Evolutionary conservation across 2,113 vertebrate species (phyloP), one percentile per base, ranked within the genome.

Genomic region (Aplodontia rufa): DNA sequence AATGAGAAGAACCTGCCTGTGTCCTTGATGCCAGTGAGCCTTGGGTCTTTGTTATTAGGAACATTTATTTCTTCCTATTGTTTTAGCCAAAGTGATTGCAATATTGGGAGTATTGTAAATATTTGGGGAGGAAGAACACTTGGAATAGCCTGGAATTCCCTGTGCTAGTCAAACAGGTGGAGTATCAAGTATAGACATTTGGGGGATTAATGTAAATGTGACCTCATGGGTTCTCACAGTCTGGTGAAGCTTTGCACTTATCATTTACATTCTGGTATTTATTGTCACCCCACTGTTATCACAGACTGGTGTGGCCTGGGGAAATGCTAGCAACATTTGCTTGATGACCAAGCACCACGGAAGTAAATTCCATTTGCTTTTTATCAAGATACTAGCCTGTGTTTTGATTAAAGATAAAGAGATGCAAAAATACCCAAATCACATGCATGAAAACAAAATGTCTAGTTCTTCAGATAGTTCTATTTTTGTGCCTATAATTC

Each of bases 351-450:
- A 91, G 51, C 19, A 96, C 53, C 64, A 62, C 55, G 55, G 11
- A 87, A 97, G 71, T 81, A 88, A 93, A 93, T 96, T 97, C 40
- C 79, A 76, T 78, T 94, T 93, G 60, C 84, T 92, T 97, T 82
- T 10, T 97, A 91, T 91, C 86, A 83, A 94, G 91, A 89, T 96
- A 71, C 49, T 72, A 89, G 64, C 58, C 45, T n/a, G 76, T 93
- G 91, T 93, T 97, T 97, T 97, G 89, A 97, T 96, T 88, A 93
- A 95, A 97, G 97, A 97, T 94, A 97, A 98, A 97, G 82, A 96
- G 85, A 97, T 97, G 95, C 91, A 97, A 97, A 98, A 93, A 91
- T 97, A 97, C 82, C 94, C 97, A 98, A 98, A 97, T 97, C 94
- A 93, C 95, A 97, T 97, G 95, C 97, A 97, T 80, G 78, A 86